Evolutionary conservation across 2,113 vertebrate species (phyloP).

Genomic region (Circaetus cinerascens): DNA sequence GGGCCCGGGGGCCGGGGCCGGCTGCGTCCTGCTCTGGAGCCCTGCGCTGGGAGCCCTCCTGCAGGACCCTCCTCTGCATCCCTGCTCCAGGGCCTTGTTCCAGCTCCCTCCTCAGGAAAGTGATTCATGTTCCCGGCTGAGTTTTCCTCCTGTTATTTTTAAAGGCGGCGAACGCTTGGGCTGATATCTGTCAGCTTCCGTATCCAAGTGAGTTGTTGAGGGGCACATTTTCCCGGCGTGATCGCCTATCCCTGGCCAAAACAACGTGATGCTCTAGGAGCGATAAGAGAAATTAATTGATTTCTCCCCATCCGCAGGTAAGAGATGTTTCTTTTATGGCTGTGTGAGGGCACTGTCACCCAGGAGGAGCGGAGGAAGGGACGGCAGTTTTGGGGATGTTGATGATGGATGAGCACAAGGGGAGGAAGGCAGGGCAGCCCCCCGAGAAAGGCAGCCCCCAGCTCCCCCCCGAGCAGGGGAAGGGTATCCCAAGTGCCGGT

Average conservation of each 20-base stretch:
- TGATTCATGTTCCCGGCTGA: neutral
- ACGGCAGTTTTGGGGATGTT: rapidly evolving
- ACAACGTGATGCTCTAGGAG: slow-evolving; percentile 62
- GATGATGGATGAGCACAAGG: neutral
- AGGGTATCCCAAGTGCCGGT: rapidly evolving
- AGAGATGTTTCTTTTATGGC: neutral
- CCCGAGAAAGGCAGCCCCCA: rapidly evolving
- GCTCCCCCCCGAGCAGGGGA: rapidly evolving
- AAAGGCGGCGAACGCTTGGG: neutral
- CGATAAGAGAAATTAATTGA: slow-evolving; percentile 68
- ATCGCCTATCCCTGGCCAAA: slow-evolving; percentile 58
- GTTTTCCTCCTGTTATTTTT: neutral
- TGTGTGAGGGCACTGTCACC: neutral
- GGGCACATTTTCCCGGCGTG: slow-evolving; percentile 19
- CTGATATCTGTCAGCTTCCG: slow-evolving; percentile 59
- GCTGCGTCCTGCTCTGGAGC: too few relatives aligned
- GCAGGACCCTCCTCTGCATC: too few relatives aligned
- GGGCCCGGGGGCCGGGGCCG: too few relatives aligned
- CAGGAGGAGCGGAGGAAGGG: neutral
- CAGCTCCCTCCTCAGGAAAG: slow-evolving; percentile 10
- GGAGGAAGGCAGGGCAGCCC: neutral
- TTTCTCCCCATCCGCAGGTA: slow-evolving; percentile 64
- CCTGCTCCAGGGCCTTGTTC: too few relatives aligned
- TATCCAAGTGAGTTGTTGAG: neutral
- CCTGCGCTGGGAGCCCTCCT: too few relatives aligned